Evolutionary conservation across 2,888 invertebrate species (phyloP), one percentile per base, ranked within the genome.

Genomic region (Ennomos quercinarius): DNA sequence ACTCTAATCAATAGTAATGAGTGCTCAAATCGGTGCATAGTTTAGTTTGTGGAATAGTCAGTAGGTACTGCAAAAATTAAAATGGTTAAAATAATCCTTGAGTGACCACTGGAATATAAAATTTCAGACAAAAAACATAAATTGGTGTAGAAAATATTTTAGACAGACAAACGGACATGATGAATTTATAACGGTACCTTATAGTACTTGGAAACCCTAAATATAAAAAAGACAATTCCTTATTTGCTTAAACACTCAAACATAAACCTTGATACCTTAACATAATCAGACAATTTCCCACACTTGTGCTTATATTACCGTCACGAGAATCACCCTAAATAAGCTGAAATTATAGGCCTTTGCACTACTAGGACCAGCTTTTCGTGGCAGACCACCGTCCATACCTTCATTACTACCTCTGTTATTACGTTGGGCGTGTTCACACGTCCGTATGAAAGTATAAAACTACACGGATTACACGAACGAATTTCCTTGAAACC

Each of bases 1-100:
- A 59, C 61, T 17, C n/a, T 73, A 66, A 75, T 77, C 76, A 75
- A 79, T 80, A 80, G 70, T 76, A 73, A 76, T 77, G 71, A 73
- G 66, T 51, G 63, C 54, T 64, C 48, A 55, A 68, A 62, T 50
- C 66, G 40, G 2, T 34, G 40, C 10, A 17, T 42, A 10, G 37
- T 36, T 27, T 6, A 27, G 27, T 27, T 27, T 0, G 6, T 27
- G 6, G 6, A 17, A 17, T 27, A 27, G 6, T 6, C 6, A 27
- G 6, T 27, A 2, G 5, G 27, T 27, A 27, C 27, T 27, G 6
- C 27, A 27, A 6, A 3, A 27, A 27, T 27, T 17, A 17, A 17
- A 17, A 17, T 17, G 17, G 0, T 6, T 27, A 5, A 27, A 27
- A 6, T 3, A 27, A 27, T 27, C 5, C 6, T 27, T 0, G 6